Base-by-base conservation (phyloP, 2,888 invertebrate genomes). In the Mythimna loreyi region DNA sequence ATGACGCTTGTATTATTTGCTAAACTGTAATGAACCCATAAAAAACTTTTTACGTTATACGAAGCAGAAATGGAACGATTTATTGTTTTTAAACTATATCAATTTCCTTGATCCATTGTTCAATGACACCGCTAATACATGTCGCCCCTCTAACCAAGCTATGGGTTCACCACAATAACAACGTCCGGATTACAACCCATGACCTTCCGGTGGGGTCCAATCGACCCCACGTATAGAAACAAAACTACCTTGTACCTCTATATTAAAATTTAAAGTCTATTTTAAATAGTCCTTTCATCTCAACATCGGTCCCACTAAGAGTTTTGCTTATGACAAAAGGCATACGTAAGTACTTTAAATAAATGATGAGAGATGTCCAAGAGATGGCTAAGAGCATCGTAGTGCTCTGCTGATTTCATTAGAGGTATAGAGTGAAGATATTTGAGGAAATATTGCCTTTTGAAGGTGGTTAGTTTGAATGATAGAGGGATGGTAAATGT, bases 371-470 rank as follows among this genome's bases (percentile, higher is more conserved):
- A 28, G 23, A 65, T 78, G 62, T 50, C 36, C 65, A 60, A 49
- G 28, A n/a, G 50, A 53, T 13, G 5, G 57, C 57, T 63, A 43
- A 69, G 64, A 68, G 78, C 62, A 25, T 28, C 45, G 30, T 9
- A 76, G 78, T 78, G 75, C 75, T 72, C 55, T 55, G 52, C 43
- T 72, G 75, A 75, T 72, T 55, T 19, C 52, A 72, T 76, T 78
- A 76, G 33, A 55, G 49, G 19, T 36, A 11, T 23, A 25, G 43
- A 36, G 23, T 78, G 45, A 66, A 60, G 67, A 72, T 63, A 70
- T 64, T 49, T 56, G 0, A 53, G 52, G 21, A 45, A 72, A 53
- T 61, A 52, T 60, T 59, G n/a, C 11, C 21, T 49, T 67, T 67
- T 47, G 47, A 33, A 25, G 30, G 19, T 4, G 5, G 11, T 47